Base-by-base conservation (phyloP, 2,888 invertebrate genomes). In the Balanococcus diminutus region DNA sequence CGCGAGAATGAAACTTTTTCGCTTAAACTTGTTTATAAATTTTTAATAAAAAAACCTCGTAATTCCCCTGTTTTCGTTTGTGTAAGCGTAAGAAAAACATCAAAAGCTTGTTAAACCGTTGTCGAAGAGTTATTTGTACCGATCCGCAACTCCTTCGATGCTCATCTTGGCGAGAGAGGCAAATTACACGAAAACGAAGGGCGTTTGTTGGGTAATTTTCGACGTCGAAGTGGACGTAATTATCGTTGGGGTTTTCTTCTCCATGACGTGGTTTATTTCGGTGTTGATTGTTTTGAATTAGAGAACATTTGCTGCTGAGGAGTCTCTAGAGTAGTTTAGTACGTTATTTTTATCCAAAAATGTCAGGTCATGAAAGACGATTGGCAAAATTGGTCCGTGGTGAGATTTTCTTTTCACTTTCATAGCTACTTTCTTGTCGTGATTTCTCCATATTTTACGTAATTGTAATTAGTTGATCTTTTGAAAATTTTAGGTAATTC, bases 41-140 rank as follows among this genome's bases (percentile, higher is more conserved):
- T 67, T 67, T 67, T 67, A 67, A 67, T 67, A 67, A 67, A 67
- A 46, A 67, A 67, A 67, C 25, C 8, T 28, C 11, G 67, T 67
- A 67, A 67, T 67, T 67, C 67, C 67, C 42, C 31, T 16, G 28
- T 28, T 67, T 67, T 67, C 16, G 67, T 67, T 67, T 67, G 67
- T 25, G 25, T 67, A 67, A 56, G 19, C 67, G 28, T 67, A 67
- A 67, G 28, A 56, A 67, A 28, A 28, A 67, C 67, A 67, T 67
- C 67, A 67, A 67, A 67, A 67, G 67, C 56, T 56, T 56, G 56
- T 56, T 56, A 56, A 56, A 56, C 56, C 56, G 56, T 56, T 56
- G 56, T 14, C 56, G 56, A 56, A 56, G 56, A 56, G 56, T 56
- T 56, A 56, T 56, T 56, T 56, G 56, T 8, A 14, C 56, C 56